These are phyloP conservation scores for Muscicapa comitata DNA, from an alignment of 2,797 vertebrate genomes.

Conservation along the genomic window DNA sequence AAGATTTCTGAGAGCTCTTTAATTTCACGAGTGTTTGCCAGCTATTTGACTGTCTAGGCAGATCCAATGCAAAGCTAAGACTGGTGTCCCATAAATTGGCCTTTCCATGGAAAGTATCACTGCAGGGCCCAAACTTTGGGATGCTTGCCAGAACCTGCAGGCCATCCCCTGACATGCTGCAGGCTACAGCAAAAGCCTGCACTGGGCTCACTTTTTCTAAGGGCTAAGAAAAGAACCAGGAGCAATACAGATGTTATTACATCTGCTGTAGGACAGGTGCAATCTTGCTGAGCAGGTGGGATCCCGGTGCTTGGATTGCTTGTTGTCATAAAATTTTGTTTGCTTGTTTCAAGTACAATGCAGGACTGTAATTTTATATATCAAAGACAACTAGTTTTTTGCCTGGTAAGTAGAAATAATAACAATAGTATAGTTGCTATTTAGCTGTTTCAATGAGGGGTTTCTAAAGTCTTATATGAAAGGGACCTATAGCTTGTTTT, in stretches of 20 bases:
- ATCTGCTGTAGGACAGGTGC: conserved; percentile 9
- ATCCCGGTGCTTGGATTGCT: neutral
- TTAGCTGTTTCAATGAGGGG: neutral
- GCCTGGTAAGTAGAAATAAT: neutral
- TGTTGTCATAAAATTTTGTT: neutral
- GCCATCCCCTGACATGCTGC: neutral
- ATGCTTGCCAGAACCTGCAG: neutral
- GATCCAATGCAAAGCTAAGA: neutral
- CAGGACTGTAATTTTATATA: neutral
- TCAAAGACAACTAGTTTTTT: neutral
- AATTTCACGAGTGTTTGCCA: neutral
- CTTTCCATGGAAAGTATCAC: neutral
- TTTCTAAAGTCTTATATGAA: neutral
- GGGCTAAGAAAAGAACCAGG: neutral
- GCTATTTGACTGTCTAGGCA: neutral
- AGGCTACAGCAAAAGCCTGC: neutral
- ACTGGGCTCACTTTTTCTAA: neutral
- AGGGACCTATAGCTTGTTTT: neutral
- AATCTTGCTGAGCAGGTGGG: neutral
- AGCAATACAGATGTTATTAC: conserved; percentile 20
- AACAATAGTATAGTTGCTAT: neutral
- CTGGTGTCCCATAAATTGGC: neutral
- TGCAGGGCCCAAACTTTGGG: neutral
- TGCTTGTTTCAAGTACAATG: neutral
- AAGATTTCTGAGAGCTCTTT: conserved; percentile 44